Conservation (phyloP, 1,140 invertebrate genomes). For the Lethocerus indicus region DNA sequence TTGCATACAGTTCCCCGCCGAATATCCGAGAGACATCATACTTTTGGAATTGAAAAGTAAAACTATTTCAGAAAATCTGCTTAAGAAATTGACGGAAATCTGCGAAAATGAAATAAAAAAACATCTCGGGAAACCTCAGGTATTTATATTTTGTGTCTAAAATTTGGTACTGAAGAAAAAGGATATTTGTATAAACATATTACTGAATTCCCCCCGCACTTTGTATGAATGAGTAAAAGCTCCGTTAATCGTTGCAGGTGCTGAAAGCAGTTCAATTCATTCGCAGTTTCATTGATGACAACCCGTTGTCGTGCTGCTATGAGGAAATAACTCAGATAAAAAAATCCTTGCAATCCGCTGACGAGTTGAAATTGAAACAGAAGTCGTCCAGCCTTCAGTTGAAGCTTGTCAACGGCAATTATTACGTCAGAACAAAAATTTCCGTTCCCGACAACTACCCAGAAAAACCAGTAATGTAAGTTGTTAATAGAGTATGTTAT, state of each 20-base stretch:
- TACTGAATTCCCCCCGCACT: background rate
- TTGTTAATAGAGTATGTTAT: slow-evolving; percentile 11
- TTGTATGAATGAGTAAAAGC: background rate
- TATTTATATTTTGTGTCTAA: slow-evolving; percentile 14
- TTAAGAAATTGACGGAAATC: slow-evolving; percentile 39
- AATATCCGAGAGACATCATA: slow-evolving; percentile 32
- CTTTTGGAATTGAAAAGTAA: slow-evolving; percentile 58
- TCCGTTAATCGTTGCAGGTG: slow-evolving; percentile 24
- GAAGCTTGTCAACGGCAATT: slow-evolving; percentile 36
- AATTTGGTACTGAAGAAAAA: too few species aligned
- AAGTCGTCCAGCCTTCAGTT: slow-evolving; percentile 41
- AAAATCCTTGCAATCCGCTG: slow-evolving; percentile 27
- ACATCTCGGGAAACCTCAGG: slow-evolving; percentile 37
- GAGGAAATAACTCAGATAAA: slow-evolving; percentile 51
- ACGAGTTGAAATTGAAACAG: slow-evolving; percentile 49
- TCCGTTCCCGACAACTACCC: slow-evolving; percentile 50
- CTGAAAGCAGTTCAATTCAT: slow-evolving; percentile 40
- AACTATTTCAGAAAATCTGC: slow-evolving; percentile 41
- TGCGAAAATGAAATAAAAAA: slow-evolving; percentile 48
- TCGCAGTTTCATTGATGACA: slow-evolving; percentile 46
- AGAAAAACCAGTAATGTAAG: slow-evolving; percentile 32
- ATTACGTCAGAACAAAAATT: slow-evolving; percentile 39
- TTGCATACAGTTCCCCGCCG: slow-evolving; percentile 44
- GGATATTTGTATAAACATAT: background rate
- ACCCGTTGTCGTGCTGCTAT: slow-evolving; percentile 52